These are phyloP conservation scores for Cybosia mesomella DNA, from an alignment of 2,888 invertebrate genomes.

Conservation along the genomic window DNA sequence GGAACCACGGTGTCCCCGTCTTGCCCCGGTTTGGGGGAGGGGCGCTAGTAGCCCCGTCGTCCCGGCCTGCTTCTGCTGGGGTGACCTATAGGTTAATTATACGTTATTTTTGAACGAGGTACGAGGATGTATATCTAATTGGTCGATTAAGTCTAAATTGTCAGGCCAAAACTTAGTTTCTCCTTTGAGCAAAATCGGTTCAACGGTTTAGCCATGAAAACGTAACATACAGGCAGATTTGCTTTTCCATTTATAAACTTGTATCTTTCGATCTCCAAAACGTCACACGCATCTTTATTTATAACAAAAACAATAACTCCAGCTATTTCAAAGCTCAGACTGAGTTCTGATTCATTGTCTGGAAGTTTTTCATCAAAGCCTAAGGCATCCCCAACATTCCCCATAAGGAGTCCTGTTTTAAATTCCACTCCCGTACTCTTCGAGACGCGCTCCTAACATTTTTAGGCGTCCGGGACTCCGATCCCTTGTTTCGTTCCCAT, in stretches of 20 bases:
- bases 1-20: too few species aligned
- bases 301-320: conserved; percentile 47
- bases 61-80: too few species aligned
- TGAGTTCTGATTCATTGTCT: conserved; percentile 60
- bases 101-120: too few species aligned
- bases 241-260: neutral
- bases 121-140: too few species aligned
- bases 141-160: too few species aligned
- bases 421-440: conserved; percentile 78
- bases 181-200: neutral
- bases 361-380: conserved; percentile 63
- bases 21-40: too few species aligned
- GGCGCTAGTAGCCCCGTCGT: too few species aligned
- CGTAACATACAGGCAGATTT: neutral
- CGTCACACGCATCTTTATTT: conserved; percentile 36
- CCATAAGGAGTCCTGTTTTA: conserved; percentile 79
- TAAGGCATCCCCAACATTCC: conserved; percentile 69
- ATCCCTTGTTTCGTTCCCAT: conserved; percentile 72
- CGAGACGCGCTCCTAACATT: conserved; percentile 77
- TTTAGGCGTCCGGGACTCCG: conserved; percentile 75
- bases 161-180: too few species aligned
- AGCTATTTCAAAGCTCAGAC: conserved; percentile 43
- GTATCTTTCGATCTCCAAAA: neutral
- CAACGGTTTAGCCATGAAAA: neutral
- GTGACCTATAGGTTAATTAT: too few species aligned